Evolutionary conservation across 2,113 vertebrate genomes (phyloP).

Genomic region (Eptesicus fuscus): DNA sequence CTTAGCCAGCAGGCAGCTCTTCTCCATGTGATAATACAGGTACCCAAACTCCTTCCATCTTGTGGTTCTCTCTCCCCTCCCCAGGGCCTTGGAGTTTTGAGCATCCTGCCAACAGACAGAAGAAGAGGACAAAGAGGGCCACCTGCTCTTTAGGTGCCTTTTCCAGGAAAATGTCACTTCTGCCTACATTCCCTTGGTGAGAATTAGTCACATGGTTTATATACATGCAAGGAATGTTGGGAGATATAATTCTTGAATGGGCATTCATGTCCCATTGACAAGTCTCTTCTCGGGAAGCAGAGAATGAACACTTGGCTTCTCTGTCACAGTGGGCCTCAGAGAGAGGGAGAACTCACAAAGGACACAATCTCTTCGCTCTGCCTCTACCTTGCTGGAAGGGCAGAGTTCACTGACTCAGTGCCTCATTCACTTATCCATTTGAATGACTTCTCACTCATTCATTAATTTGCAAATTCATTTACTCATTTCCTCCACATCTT

Average conservation of each 20-base stretch:
- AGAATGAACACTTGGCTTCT: background rate
- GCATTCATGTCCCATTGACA: background rate
- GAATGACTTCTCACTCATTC: background rate
- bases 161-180: background rate
- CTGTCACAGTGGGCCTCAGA: background rate
- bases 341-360: background rate
- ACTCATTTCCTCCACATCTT: background rate
- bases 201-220: background rate
- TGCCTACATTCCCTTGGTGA: background rate
- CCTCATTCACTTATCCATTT: background rate
- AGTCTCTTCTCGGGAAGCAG: background rate
- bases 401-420: background rate
- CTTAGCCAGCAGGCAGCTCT: background rate
- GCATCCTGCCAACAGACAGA: background rate
- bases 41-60: background rate
- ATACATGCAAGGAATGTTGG: background rate
- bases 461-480: background rate
- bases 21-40: background rate
- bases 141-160: background rate
- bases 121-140: background rate
- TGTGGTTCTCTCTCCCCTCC: background rate
- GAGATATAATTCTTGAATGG: background rate
- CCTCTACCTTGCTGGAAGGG: background rate
- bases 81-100: background rate
- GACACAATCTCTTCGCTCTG: background rate